Evolutionary conservation across 1,140 invertebrate genomes (phyloP), one percentile per base, ranked within the genome.

Genomic region (Drosophila insularis): DNA sequence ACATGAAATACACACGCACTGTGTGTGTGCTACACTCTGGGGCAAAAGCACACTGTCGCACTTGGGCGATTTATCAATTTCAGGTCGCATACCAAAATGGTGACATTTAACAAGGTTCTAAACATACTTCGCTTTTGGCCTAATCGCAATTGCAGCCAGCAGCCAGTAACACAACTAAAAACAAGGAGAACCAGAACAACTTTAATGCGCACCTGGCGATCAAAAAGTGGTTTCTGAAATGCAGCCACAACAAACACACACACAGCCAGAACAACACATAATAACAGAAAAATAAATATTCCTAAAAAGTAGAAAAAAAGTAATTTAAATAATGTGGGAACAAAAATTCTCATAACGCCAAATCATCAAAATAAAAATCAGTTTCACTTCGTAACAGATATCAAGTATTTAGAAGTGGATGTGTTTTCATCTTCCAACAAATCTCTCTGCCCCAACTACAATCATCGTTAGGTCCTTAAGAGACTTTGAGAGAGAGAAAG

Each of bases 31-130:
- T 8, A 10, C 32, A 35, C 32, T 32, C 7, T 32, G 32, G 32
- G 76, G 63, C 63, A 69, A 78, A 78, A 86, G n/a, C 43, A 19
- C 10, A 3, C 43, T 50, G 43, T 50, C 84, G 84, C 82, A 78
- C 71, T 89, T 84, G 75, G 79, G 59, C 79, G 82, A 86, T 87
- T 86, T 86, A 87, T 86, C 82, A 86, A 74, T 79, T 86, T 82
- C 84, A 87, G 85, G 80, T 78, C 80, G 80, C 84, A 87, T 82
- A 87, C 82, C 80, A 50, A 64, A 71, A 74, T 77, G 76, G 76
- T 87, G 82, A 87, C 82, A 87, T 84, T 87, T 87, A 86, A 87
- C 84, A 87, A 87, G 82, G 82, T 86, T 87, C 82, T 74, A 79
- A 79, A 87, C 74, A 81, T 77, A 81, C 76, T 71, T 81, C 62